Base-by-base conservation (phyloP, 2,888 invertebrate species). In the Ophonus ardosiacus region DNA sequence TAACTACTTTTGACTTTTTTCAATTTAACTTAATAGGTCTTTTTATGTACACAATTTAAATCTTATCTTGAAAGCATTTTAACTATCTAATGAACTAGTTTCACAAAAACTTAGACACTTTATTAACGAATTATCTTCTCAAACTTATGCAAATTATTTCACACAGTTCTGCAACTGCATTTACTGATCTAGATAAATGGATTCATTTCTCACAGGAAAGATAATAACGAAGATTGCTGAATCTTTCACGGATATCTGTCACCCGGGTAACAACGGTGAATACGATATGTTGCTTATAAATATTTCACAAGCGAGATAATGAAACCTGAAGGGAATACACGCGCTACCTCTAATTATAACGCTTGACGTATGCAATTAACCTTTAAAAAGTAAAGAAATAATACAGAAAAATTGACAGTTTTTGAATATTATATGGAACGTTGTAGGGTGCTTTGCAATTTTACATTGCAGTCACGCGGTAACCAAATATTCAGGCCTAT, bases 71-170 rank as follows among this genome's bases (percentile, higher is more conserved):
- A 59, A 59, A 15, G 17, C 59, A 18, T 59, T 21, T 10, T 21
- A 63, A 63, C 63, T 63, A 63, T 63, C 63, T 63, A 63, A 63
- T 63, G 21, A 63, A 63, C 17, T 63, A 63, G 21, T 63, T 63
- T 21, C 63, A 24, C 18, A 13, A 63, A 63, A 61, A 61, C 59
- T 61, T 61, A 4, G 43, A 51, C 43, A 51, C 43, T 51, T 51
- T 51, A 51, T 51, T 51, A 51, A 51, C 43, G 43, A 51, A 51
- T 51, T 51, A 51, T 51, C 43, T 51, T 13, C 43, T 51, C 43
- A 51, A 51, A 51, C 43, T 51, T 51, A 51, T 51, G 43, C 43
- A 51, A 51, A 51, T 51, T 51, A 51, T 51, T 51, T 51, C 43
- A 8, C 43, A 51, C 43, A 51, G 43, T 51, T 51, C 43, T 51